Conservation (phyloP, 2,113 vertebrate species). For the Butastur rufipennis region DNA sequence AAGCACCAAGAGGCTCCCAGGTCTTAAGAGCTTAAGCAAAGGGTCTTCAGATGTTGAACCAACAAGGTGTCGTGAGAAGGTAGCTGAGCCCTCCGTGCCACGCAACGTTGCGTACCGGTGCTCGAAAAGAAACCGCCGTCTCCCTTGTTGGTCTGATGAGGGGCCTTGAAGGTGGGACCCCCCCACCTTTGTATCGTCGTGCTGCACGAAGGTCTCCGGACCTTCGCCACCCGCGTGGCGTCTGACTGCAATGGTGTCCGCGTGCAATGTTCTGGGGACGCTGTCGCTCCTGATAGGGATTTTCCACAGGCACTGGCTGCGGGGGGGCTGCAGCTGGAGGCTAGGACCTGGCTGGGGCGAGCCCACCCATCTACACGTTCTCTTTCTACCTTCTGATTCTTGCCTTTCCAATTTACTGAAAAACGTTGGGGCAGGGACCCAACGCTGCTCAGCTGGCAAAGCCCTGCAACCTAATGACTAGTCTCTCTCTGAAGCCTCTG, state of each 20-base stretch:
- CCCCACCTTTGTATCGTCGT: rapidly evolving
- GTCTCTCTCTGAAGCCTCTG: not conserved
- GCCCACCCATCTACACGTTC: not conserved
- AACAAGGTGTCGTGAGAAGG: not conserved
- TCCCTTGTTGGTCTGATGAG: not conserved
- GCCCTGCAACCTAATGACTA: too few relatives aligned
- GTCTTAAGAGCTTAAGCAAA: not conserved
- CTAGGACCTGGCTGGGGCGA: rapidly evolving
- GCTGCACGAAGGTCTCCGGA: not conserved
- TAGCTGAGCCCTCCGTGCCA: not conserved
- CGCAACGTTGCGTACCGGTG: rapidly evolving
- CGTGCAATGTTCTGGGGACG: rapidly evolving
- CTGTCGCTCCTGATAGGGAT: not conserved
- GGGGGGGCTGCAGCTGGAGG: not conserved
- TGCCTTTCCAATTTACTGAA: not conserved
- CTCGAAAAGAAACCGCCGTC: rapidly evolving
- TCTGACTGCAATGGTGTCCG: not conserved
- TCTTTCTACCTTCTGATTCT: not conserved
- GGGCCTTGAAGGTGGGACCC: not conserved
- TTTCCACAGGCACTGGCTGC: not conserved
- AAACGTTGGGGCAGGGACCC: not conserved
- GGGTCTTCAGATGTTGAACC: not conserved
- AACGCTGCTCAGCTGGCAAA: not conserved
- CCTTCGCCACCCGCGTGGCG: too few relatives aligned
- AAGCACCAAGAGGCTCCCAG: not conserved